Evolutionary conservation across 2,888 invertebrate species (phyloP).

Genomic region (Tachina lurida): DNA sequence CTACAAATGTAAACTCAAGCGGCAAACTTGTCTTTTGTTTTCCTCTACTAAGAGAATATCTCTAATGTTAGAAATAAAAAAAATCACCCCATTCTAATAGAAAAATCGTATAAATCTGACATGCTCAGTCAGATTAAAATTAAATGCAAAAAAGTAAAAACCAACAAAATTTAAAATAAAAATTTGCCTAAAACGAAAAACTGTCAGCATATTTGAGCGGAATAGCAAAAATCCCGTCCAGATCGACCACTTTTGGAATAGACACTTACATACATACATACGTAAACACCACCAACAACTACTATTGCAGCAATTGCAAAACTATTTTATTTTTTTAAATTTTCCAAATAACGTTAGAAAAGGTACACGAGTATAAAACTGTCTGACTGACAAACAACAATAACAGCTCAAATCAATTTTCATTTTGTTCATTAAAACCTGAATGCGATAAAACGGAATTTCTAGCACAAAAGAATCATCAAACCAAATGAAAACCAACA

Average conservation of each 20-base stretch:
- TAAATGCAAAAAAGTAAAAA: slow-evolving; percentile 48
- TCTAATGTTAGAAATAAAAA: slow-evolving; percentile 22
- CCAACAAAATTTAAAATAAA: slow-evolving; percentile 3
- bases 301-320: slow-evolving; percentile 53
- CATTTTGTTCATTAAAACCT: slow-evolving; percentile 63
- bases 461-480: slow-evolving; percentile 71
- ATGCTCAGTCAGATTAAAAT: slow-evolving; percentile 65
- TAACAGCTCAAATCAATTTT: slow-evolving; percentile 67
- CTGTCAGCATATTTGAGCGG: slow-evolving; percentile 47
- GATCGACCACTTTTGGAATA: slow-evolving; percentile 73
- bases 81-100: slow-evolving; percentile 59
- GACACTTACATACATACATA: slow-evolving; percentile 10
- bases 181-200: slow-evolving; percentile 65
- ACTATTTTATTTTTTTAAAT: slow-evolving; percentile 34
- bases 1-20: slow-evolving; percentile 8
- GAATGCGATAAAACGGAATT: slow-evolving; percentile 68
- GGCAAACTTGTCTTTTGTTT: slow-evolving; percentile 47
- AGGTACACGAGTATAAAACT: slow-evolving; percentile 36
- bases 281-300: slow-evolving; percentile 71
- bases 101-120: slow-evolving; percentile 49
- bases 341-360: slow-evolving; percentile 20
- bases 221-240: slow-evolving; percentile 70
- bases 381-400: slow-evolving; percentile 38
- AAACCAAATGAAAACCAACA: slow-evolving; percentile 72
- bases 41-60: neutral